Evolutionary conservation across 2,888 invertebrate genomes (phyloP).

Genomic region (Melieria omissa): DNA sequence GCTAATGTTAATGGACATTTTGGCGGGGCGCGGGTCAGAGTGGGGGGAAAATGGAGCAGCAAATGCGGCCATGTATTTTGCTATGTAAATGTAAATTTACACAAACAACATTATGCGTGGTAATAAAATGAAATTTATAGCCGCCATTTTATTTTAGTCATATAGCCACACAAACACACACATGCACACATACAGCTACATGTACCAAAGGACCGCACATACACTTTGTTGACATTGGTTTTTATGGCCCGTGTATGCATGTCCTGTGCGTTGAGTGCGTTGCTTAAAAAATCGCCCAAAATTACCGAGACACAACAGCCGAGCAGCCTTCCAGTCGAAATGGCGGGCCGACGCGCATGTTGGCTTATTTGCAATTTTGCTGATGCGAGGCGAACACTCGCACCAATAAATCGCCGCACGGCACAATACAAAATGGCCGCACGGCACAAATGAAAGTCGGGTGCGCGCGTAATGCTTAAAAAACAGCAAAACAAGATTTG

Average conservation of each 20-base stretch:
- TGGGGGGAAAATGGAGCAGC: too few relatives aligned
- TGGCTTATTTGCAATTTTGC: conserved; percentile 28
- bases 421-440: background rate
- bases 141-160: conserved; percentile 10
- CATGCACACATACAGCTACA: background rate
- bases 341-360: background rate
- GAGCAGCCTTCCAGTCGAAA: conserved; percentile 27
- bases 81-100: conserved; percentile 29
- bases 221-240: too few relatives aligned
- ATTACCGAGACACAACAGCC: conserved; percentile 2
- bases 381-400: conserved; percentile 1
- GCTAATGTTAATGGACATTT: background rate
- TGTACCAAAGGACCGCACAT: background rate
- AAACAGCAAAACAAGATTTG: background rate
- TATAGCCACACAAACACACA: background rate
- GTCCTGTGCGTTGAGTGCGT: conserved; percentile 14
- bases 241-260: background rate
- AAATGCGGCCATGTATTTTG: too few relatives aligned
- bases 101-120: conserved; percentile 36
- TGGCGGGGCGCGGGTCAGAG: background rate
- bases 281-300: background rate
- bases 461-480: background rate
- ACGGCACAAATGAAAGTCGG: background rate
- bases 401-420: too few relatives aligned
- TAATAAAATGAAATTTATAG: conserved; percentile 35